These are phyloP conservation scores for Gila robusta DNA, from an alignment of 2,797 vertebrate genomes.

Conservation along the genomic window DNA sequence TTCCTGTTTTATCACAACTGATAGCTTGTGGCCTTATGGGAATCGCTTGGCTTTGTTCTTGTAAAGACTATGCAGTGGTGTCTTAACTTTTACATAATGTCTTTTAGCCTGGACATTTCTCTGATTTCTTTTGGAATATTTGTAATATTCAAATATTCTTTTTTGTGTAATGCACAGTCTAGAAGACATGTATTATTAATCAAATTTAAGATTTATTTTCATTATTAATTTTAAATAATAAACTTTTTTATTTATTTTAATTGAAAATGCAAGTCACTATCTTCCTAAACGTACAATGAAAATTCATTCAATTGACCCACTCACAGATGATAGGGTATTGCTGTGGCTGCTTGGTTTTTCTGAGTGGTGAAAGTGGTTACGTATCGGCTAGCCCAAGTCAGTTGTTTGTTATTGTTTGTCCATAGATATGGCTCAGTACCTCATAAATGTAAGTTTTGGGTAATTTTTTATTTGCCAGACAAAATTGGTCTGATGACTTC, in stretches of 20 bases:
- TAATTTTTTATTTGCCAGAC: not conserved
- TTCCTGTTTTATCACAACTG: constrained; percentile 29
- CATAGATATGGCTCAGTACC: not conserved
- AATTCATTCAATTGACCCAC: not conserved
- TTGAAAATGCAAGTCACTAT: not conserved
- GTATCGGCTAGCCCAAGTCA: not conserved
- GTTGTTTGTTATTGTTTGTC: not conserved
- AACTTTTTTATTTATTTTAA: not conserved
- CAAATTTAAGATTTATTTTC: not conserved
- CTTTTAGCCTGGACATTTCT: not conserved
- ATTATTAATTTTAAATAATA: not conserved
- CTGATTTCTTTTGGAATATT: not conserved
- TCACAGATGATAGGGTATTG: not conserved
- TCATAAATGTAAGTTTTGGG: not conserved
- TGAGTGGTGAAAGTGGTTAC: not conserved
- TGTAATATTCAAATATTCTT: not conserved
- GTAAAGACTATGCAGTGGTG: not conserved
- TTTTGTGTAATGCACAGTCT: not conserved
- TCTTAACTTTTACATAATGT: not conserved
- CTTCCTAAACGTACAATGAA: not conserved
- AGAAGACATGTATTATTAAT: not conserved
- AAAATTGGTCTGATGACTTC: not conserved
- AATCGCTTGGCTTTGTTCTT: not conserved
- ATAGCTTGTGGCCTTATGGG: not conserved
- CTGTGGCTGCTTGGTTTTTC: not conserved